These are phyloP conservation scores for Axinella damicornis DNA, from an alignment of 37 sponge, comb jelly and placozoan species.

Conservation along the genomic window DNA sequence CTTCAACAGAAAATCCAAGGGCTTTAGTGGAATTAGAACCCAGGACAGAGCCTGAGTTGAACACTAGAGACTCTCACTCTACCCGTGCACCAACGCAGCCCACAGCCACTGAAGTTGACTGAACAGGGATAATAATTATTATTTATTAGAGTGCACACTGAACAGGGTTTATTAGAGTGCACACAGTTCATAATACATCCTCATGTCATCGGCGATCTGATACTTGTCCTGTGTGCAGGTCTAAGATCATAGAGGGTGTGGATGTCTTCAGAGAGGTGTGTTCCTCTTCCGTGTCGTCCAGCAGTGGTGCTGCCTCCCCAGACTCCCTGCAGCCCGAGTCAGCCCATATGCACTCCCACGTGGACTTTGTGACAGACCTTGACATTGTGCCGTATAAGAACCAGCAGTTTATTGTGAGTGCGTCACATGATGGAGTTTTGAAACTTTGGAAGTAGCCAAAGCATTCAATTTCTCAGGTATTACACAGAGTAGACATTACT, in stretches of 20 bases:
- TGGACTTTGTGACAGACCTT: slow-evolving; percentile 86
- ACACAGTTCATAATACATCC: too few relatives aligned
- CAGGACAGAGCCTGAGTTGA: too few relatives aligned
- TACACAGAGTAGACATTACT: too few relatives aligned
- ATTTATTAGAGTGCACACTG: too few relatives aligned
- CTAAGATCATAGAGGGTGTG: slow-evolving; percentile 74
- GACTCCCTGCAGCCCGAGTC: slow-evolving; percentile 7
- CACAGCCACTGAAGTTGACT: too few relatives aligned
- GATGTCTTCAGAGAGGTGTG: slow-evolving; percentile 66
- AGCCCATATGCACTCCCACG: slow-evolving; percentile 57
- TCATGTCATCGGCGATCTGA: too few relatives aligned
- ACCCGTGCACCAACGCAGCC: too few relatives aligned
- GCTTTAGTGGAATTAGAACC: too few relatives aligned
- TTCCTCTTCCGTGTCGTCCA: neutral
- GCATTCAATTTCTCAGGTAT: neutral
- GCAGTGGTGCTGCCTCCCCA: neutral
- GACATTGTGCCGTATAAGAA: slow-evolving; percentile 68
- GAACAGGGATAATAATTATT: too few relatives aligned
- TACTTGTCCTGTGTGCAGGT: slow-evolving; percentile 33
- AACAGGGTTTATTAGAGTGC: too few relatives aligned
- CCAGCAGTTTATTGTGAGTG: slow-evolving; percentile 75
- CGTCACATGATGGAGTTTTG: slow-evolving; percentile 78
- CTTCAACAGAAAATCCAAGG: too few relatives aligned
- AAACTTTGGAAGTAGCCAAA: slow-evolving; percentile 81
- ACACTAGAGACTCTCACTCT: too few relatives aligned